Percentiles rank a stretch among this genome's conserved stretches.
Evolutionary conservation across 2,888 invertebrate species (phyloP).

Genomic region (Erynnis tages): DNA sequence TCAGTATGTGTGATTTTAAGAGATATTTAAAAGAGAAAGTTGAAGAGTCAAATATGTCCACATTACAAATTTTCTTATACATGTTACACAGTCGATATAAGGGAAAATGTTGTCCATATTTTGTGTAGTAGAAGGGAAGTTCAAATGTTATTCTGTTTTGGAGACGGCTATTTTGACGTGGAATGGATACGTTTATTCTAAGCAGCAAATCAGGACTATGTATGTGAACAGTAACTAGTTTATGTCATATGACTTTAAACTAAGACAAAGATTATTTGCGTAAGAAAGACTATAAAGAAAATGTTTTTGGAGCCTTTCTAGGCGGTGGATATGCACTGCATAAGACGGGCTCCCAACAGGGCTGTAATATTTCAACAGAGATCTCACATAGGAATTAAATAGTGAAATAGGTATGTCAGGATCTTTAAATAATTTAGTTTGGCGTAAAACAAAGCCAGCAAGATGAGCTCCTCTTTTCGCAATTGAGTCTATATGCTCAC

Average conservation of each 20-base stretch:
- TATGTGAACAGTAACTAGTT: no score
- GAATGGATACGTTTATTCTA: no score
- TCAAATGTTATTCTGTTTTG: no score
- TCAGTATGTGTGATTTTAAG: no score
- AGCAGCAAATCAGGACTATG: no score
- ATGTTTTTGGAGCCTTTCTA: slow-evolving; percentile 1
- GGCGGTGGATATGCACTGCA: neutral
- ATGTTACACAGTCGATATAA: no score
- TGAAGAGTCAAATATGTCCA: no score
- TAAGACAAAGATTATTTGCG: neutral
- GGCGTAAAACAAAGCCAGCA: neutral
- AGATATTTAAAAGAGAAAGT: no score
- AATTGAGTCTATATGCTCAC: neutral
- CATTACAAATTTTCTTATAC: no score
- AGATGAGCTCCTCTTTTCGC: neutral
- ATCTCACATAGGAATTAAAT: neutral
- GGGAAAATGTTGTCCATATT: no score
- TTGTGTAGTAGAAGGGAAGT: no score
- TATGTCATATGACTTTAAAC: neutral
- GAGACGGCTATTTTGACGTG: no score
- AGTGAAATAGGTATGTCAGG: neutral
- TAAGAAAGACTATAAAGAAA: slow-evolving; percentile 1
- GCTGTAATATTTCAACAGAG: neutral
- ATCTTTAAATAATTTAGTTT: neutral
- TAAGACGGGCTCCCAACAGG: neutral